These are phyloP conservation scores for Priocnemis perturbator DNA, from an alignment of 2,888 invertebrate genomes.

Conservation along the genomic window DNA sequence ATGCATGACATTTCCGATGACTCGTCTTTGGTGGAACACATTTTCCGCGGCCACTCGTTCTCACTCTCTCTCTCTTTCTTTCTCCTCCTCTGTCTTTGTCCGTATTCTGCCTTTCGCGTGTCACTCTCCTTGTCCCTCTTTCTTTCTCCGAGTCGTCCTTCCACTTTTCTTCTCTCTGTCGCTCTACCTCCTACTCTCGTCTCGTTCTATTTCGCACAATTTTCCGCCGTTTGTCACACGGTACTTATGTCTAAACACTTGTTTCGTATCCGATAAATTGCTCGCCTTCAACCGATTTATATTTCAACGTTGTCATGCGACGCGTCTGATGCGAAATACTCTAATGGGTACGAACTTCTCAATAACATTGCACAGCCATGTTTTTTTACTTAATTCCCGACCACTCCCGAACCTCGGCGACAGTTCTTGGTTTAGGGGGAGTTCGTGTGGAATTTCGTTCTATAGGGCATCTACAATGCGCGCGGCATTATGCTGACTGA, in stretches of 20 bases:
- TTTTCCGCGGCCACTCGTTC: slow-evolving; percentile 26
- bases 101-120: background rate
- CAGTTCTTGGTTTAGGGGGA: slow-evolving; percentile 22
- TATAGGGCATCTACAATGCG: no score
- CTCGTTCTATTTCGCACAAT: no score
- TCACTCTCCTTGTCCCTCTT: background rate
- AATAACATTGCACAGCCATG: slow-evolving; percentile 65
- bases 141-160: slow-evolving; percentile 14
- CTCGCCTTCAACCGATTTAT: background rate
- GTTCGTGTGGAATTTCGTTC: background rate
- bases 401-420: slow-evolving; percentile 28
- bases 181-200: slow-evolving; percentile 8
- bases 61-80: slow-evolving; percentile 17
- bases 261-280: background rate
- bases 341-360: slow-evolving; percentile 38
- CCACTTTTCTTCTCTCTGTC: slow-evolving; percentile 14
- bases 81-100: background rate
- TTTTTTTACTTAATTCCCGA: slow-evolving; percentile 46
- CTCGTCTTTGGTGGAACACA: slow-evolving; percentile 42
- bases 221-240: background rate
- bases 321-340: slow-evolving; percentile 5
- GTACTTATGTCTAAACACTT: background rate
- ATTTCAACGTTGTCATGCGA: background rate
- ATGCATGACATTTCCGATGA: slow-evolving; percentile 65
- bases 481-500: no score